Base-by-base conservation (phyloP, 2,888 invertebrate species). In the Scaptomyza tumidula region DNA sequence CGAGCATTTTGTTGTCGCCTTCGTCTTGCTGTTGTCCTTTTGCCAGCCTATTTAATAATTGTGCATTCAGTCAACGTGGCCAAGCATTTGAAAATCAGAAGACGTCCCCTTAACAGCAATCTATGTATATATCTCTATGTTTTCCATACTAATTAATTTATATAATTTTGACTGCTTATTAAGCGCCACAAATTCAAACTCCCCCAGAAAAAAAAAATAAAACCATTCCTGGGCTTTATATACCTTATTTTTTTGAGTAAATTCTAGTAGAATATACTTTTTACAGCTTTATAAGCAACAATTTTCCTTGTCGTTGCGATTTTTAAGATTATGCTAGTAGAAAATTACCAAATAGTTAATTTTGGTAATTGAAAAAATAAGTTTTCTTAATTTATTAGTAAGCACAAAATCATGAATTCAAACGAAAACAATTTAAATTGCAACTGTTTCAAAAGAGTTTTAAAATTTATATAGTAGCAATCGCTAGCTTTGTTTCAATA, bases 61-160 rank as follows among this genome's bases (percentile, higher is more conserved):
- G 80, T 86, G 84, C 86, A 83, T 88, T 86, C 86, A 71, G 68
- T 75, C 56, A 88, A 88, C 81, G 83, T 83, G 77, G 56, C 68
- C 31, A 60, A 59, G 46, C 43, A 66, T 71, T 35, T 41, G 45
- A 54, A 53, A 65, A 67, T 58, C 52, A 43, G 45, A 56, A 59
- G 78, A 62, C 61, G 31, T 54, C 46, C 33, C 10, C 1, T 39
- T 50, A 78, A 49, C 60, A 49, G 54, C 80, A 87, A 87, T 82
- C 88, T 76, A 46, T 67, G 71, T 19, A n/a, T 55, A 75, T 87
- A 85, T 82, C 73, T 71, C 62, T 85, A 71, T 87, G 71, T 82
- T 81, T 78, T 85, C 75, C 69, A 24, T 66, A 16, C 62, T 63
- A 82, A 85, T 79, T 80, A 77, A 86, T 87, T 82, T 76, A 82